Conservation (phyloP, 2,888 invertebrate genomes). For the Pseudococcus jackbeardsleyi region DNA sequence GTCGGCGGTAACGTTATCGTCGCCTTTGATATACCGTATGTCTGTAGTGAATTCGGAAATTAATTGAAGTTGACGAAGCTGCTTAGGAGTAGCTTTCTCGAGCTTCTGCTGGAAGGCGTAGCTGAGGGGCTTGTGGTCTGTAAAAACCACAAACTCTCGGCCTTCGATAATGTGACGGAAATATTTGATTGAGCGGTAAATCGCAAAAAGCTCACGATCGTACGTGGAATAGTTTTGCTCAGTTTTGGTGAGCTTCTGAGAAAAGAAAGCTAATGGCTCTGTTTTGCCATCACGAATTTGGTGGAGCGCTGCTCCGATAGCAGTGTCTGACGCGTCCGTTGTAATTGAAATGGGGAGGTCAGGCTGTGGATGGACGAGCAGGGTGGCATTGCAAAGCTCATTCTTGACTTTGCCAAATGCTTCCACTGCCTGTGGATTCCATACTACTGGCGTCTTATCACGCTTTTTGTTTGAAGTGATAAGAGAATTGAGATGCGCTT, state of each 20-base stretch:
- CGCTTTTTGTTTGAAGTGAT: too few species aligned
- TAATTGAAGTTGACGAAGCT: slow-evolving; percentile 56
- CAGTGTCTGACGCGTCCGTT: slow-evolving; percentile 12
- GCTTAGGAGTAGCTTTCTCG: slow-evolving; percentile 60
- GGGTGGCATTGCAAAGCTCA: background rate
- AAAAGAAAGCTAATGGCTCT: slow-evolving; percentile 36
- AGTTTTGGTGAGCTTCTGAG: background rate
- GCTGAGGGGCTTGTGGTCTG: slow-evolving; percentile 66
- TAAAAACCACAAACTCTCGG: slow-evolving; percentile 57
- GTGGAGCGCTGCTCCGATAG: slow-evolving; percentile 36
- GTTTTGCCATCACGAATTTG: background rate
- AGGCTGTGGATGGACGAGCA: background rate
- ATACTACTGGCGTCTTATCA: background rate
- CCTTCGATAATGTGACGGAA: background rate
- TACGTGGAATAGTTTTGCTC: background rate
- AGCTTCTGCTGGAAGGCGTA: slow-evolving; percentile 66
- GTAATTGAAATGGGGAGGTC: background rate
- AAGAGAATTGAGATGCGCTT: background rate
- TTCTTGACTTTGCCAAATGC: background rate
- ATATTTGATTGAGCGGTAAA: background rate
- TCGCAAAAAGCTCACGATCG: background rate
- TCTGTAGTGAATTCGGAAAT: slow-evolving; percentile 65
- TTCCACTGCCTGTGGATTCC: background rate
- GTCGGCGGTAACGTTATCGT: slow-evolving; percentile 64
- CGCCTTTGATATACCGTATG: slow-evolving; percentile 63